Percentiles rank a stretch among this genome's conserved stretches.
phyloP scores from a whole-genome alignment of 2,797 vertebrate genomes.

The Megalops cyprinoides region DNA sequence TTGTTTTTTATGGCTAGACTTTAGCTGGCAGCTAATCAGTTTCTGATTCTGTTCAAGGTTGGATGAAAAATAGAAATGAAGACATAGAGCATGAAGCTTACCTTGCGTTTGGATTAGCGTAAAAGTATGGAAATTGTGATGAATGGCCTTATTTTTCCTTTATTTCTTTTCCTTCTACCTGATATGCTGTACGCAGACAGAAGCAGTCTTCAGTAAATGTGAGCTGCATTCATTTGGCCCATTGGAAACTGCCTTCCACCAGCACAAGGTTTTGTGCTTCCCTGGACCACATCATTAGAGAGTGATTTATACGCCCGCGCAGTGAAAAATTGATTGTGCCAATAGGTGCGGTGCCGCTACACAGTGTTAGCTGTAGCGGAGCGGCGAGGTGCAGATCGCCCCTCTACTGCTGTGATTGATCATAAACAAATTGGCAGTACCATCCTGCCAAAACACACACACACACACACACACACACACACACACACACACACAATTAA shows the following conservation, averaged over 20 bases:
- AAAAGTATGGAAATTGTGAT: conserved; percentile 35
- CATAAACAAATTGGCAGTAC: conserved; percentile 40
- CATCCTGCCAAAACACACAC: conserved; percentile 1
- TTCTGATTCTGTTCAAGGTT: not conserved
- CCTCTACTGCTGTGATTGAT: conserved; percentile 65
- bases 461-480: too few relatives aligned
- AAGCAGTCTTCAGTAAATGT: too few relatives aligned
- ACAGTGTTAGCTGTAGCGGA: conserved; percentile 48
- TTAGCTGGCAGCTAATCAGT: not conserved
- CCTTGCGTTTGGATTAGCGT: conserved; percentile 40
- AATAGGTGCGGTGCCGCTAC: conserved; percentile 60
- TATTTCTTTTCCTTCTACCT: too few relatives aligned
- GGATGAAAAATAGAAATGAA: conserved; percentile 36
- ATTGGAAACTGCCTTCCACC: not conserved
- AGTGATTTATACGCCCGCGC: conserved; percentile 65
- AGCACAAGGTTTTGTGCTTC: not conserved
- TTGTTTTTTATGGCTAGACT: not conserved
- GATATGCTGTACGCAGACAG: too few relatives aligned
- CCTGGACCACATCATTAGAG: conserved; percentile 55
- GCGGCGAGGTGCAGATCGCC: conserved; percentile 35
- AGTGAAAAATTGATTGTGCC: conserved; percentile 59
- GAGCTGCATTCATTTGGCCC: too few relatives aligned
- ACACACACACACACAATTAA: not conserved
- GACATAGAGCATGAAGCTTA: conserved; percentile 34
- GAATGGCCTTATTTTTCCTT: conserved; percentile 31